Conservation (phyloP, 2,888 invertebrate genomes). For the Drosophila greeni region DNA sequence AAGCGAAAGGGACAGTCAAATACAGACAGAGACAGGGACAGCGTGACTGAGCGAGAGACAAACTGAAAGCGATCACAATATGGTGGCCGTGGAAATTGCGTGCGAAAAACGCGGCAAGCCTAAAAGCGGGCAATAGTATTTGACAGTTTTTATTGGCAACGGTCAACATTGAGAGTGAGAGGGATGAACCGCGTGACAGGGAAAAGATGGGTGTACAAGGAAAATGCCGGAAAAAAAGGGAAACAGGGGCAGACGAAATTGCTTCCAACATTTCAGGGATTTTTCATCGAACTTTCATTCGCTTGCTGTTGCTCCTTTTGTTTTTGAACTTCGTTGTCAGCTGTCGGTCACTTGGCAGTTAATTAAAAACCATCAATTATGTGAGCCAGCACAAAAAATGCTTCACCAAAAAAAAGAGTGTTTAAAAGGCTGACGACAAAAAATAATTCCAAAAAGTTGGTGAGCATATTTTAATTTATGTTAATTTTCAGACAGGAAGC, state of each 20-base stretch:
- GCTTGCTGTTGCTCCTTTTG: constrained; percentile 17
- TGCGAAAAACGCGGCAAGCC: constrained; percentile 36
- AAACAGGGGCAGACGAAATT: constrained; percentile 3
- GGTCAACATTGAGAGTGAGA: constrained; percentile 11
- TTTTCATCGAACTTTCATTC: constrained; percentile 37
- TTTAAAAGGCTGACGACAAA: constrained; percentile 44
- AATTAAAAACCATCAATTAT: constrained; percentile 73
- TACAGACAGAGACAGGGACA: neutral
- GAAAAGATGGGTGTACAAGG: neutral
- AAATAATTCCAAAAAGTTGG: constrained; percentile 40
- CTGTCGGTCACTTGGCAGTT: constrained; percentile 70
- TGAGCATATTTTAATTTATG: constrained; percentile 66
- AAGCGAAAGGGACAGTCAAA: neutral
- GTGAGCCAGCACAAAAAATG: constrained; percentile 43
- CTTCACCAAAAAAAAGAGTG: constrained; percentile 11
- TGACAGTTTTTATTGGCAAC: constrained; percentile 58
- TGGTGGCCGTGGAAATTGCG: constrained; percentile 23
- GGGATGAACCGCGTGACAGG: neutral
- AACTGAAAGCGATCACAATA: constrained; percentile 9
- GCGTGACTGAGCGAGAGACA: constrained; percentile 4
- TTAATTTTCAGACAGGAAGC: constrained; percentile 61
- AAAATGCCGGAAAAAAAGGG: constrained; percentile 5
- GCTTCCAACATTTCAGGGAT: constrained; percentile 30
- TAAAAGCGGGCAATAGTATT: constrained; percentile 52
- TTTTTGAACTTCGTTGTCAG: constrained; percentile 52